Base-by-base conservation (phyloP, 2,888 invertebrate species). In the Eurytoma adleriae region DNA sequence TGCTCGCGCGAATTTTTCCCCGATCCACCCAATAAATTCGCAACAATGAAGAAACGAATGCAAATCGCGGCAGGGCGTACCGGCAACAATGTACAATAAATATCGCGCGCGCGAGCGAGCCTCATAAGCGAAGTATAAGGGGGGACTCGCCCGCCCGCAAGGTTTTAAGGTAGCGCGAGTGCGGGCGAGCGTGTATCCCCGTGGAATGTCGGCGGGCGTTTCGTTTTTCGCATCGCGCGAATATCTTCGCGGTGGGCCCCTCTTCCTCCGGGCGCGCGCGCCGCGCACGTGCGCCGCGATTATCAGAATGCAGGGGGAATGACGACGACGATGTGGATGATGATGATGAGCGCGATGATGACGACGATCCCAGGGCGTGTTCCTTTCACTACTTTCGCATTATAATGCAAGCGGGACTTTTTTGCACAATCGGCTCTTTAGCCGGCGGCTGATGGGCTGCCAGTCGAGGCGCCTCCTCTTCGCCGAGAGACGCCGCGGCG, bases 291-390 rank as follows among this genome's bases (percentile, higher is more conserved):
- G 27, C 10, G 59, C 18, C 30, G 40, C 64, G 10, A 40, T 40
- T 40, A 40, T 40, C 40, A 40, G 40, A 40, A 40, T 40, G 13
- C 13, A 70, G 69, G 68, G 18, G 48, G 16, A 40, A 66, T 30
- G 62, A 12, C 48, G 64, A 2, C 40, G 27, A 24, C 24, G 1
- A 24, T 14, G 68, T 0, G 7, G 52, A 14, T 16, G 14, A 24
- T 24, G 20, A 27, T 27, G 18, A 30, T 18, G 18, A 61, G 48
- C 59, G 20, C 20, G 48, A 48, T 20, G 67, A 75, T 61, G 84
- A 79, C 74, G 86, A 86, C 86, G 85, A 86, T 88, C 86, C 83
- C 84, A 87, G 88, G 89, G 88, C 87, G 89, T 89, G 84, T 87
- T 88, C 89, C 88, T 89, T 89, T 89, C 89, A 89, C 88, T 84